Conservation (phyloP, 2,113 vertebrate genomes). For the Eleginops maclovinus region DNA sequence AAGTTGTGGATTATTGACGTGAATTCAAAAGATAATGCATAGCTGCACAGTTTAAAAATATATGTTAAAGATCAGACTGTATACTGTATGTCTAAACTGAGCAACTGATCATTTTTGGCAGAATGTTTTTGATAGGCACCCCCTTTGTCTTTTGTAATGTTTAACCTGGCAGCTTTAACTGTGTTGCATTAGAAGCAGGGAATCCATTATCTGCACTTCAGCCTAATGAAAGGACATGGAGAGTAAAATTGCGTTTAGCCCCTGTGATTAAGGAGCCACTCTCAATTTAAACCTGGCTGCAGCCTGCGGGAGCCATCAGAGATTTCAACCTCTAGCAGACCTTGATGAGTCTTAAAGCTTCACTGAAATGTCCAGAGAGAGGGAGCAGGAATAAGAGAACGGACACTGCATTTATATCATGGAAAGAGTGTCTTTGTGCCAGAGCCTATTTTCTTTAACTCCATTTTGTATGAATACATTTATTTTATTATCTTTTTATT, state of each 20-base stretch:
- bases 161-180: constrained; percentile 1
- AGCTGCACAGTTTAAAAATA: too few species aligned
- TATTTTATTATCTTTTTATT: too few species aligned
- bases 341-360: constrained; percentile 13
- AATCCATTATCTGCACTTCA: constrained; percentile 13
- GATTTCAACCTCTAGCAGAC: constrained; percentile 19
- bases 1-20: too few species aligned
- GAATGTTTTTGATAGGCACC: background rate
- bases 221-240: background rate
- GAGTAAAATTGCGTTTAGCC: background rate
- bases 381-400: background rate
- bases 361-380: constrained; percentile 5
- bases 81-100: background rate
- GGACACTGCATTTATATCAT: background rate
- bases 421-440: background rate
- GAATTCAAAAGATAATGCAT: too few species aligned
- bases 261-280: background rate
- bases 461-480: too few species aligned
- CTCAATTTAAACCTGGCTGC: constrained; percentile 12
- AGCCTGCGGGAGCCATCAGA: background rate
- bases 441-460: background rate
- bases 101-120: background rate
- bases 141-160: background rate
- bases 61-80: too few species aligned
- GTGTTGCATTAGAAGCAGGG: background rate